Base-by-base conservation (phyloP, 2,888 invertebrate species). In the Andricus quercusramuli region DNA sequence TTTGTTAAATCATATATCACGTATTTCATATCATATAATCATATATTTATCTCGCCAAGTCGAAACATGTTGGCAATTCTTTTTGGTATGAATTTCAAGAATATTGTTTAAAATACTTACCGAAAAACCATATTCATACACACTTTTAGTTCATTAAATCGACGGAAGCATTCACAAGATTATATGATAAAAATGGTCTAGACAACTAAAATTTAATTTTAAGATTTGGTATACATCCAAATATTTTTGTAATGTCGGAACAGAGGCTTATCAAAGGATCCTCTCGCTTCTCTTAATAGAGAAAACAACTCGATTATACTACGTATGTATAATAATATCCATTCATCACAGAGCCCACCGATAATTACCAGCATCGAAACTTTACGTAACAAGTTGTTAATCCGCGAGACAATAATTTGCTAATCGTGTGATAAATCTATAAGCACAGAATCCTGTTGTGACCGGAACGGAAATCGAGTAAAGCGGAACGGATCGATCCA, bases 381-480 rank as follows among this genome's bases (percentile, higher is more conserved):
- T 74, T 74, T 32, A 82, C 82, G 81, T 83, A 84, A 85, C 83
- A 86, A 85, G 84, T 86, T 87, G 84, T 87, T 89, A 90, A 89
- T 88, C 86, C 81, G 56, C 77, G 77, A 77, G 76, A 86, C 86
- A 87, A 90, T 89, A 88, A 86, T 83, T 85, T 77, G 79, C 81
- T 80, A 84, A 88, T 87, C 80, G 78, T 78, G 83, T 80, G 87
- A 90, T 88, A 86, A 88, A 86, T 87, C 83, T 80, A 70, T 65
- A 77, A 74, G 80, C 79, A 44, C 77, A 77, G 68, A 82, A 44
- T 84, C 76, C 81, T 80, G 80, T 78, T 82, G 78, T 59, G 77
- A 59, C 66, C 77, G 78, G 81, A 77, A 78, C 76, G 77, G 56
- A 78, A 68, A 80, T 77, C 80, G 80, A 80, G 80, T 66, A 82